Conservation (phyloP, 2,113 vertebrate species). For the Daphoenositta chrysoptera region DNA sequence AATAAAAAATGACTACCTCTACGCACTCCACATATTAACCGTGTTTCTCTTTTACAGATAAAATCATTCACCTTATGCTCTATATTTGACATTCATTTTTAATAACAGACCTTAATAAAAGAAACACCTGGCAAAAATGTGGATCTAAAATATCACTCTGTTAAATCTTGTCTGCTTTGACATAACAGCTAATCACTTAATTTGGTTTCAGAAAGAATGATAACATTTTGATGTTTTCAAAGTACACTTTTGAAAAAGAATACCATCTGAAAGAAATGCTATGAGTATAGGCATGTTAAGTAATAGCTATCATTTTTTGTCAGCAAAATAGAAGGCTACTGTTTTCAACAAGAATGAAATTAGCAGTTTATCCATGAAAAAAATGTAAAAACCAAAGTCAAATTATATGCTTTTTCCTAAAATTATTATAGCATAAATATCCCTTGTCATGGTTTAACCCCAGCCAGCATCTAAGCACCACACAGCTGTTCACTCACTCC, state of each 20-base stretch:
- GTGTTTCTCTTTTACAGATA: not conserved
- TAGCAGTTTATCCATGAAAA: not conserved
- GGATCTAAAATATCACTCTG: not conserved
- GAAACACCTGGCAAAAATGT: not conserved
- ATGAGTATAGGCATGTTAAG: not conserved
- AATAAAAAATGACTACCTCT: not conserved
- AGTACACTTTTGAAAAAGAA: not conserved
- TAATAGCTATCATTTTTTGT: not conserved
- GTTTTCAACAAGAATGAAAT: not conserved
- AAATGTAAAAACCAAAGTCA: not conserved
- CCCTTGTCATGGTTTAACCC: not conserved
- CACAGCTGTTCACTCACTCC: not conserved
- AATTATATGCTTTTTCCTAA: not conserved
- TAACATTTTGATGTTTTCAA: not conserved
- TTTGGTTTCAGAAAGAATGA: not conserved
- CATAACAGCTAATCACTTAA: not conserved
- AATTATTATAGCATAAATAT: not conserved
- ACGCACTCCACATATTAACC: not conserved
- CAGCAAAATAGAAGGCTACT: not conserved
- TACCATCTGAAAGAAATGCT: not conserved
- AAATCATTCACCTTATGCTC: not conserved
- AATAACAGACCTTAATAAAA: not conserved
- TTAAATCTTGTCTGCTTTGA: not conserved
- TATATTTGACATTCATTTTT: not conserved
- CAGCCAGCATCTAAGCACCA: not conserved